Conservation (phyloP, 2,797 vertebrate genomes). For the Enteromius treurensis region DNA sequence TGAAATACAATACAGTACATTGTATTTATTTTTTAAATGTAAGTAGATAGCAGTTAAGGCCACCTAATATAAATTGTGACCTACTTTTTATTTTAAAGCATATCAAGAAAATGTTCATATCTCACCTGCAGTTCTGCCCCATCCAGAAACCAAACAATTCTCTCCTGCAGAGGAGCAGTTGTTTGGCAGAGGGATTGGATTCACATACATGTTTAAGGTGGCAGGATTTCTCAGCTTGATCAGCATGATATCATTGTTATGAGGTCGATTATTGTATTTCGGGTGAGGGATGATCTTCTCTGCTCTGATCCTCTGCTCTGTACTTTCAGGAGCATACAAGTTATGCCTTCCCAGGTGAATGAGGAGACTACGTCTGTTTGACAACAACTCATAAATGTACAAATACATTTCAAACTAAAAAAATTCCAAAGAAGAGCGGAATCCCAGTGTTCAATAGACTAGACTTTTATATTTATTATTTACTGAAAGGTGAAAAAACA, state of each 20-base stretch:
- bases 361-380: slow-evolving; percentile 55
- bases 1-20: too few species aligned
- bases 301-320: slow-evolving; percentile 65
- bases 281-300: slow-evolving; percentile 63
- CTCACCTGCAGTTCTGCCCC: slow-evolving; percentile 68
- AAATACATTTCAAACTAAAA: neutral
- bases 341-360: slow-evolving; percentile 69
- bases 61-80: too few species aligned
- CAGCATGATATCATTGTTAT: slow-evolving; percentile 69
- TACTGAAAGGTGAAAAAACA: neutral
- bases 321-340: slow-evolving; percentile 49
- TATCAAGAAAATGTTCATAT: neutral
- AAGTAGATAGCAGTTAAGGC: too few species aligned
- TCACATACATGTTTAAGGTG: slow-evolving; percentile 61
- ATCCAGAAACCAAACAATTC: slow-evolving; percentile 68
- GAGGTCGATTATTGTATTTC: slow-evolving; percentile 8
- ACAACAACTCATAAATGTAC: neutral
- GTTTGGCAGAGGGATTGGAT: slow-evolving; percentile 57
- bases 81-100: too few species aligned
- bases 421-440: neutral
- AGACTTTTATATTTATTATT: neutral
- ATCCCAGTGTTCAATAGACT: neutral
- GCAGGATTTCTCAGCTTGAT: slow-evolving; percentile 64
- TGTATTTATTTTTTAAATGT: too few species aligned
- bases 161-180: slow-evolving; percentile 55